phyloP scores from a whole-genome alignment of 2,113 vertebrate species.

The Heterochromis multidens region DNA sequence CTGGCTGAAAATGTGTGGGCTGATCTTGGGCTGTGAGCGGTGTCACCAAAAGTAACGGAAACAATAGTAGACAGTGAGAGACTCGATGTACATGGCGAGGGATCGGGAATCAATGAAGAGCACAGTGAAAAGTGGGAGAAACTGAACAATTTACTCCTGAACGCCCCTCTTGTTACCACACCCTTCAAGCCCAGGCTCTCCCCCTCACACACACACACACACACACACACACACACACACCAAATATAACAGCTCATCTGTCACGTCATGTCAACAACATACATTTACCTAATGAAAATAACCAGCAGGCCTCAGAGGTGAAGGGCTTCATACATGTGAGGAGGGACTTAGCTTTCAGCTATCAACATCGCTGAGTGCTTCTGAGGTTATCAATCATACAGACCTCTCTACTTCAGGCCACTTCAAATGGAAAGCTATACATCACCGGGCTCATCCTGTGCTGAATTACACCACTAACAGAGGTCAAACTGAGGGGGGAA shows the following conservation, averaged over 20 bases:
- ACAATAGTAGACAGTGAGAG: neutral
- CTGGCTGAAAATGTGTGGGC: neutral
- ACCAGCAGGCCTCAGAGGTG: slow-evolving; percentile 9
- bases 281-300: slow-evolving; percentile 69
- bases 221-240: neutral
- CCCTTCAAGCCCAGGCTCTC: slow-evolving; percentile 10
- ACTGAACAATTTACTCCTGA: slow-evolving; percentile 13
- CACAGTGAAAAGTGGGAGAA: neutral
- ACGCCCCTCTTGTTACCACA: slow-evolving; percentile 27
- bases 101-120: slow-evolving; percentile 20
- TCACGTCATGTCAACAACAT: slow-evolving; percentile 60
- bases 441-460: slow-evolving; percentile 20
- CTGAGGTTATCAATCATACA: slow-evolving; percentile 50
- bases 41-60: neutral
- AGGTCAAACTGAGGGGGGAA: neutral
- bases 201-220: neutral
- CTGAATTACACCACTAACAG: neutral
- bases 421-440: slow-evolving; percentile 31
- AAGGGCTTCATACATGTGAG: neutral
- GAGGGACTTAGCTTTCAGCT: slow-evolving; percentile 3
- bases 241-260: slow-evolving; percentile 56
- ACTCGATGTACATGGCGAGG: neutral
- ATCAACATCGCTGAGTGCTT: slow-evolving; percentile 57
- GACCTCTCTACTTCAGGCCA: neutral
- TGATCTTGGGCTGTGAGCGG: neutral